Conservation (phyloP, 2,113 vertebrate species). For the Spilogale gracilis region DNA sequence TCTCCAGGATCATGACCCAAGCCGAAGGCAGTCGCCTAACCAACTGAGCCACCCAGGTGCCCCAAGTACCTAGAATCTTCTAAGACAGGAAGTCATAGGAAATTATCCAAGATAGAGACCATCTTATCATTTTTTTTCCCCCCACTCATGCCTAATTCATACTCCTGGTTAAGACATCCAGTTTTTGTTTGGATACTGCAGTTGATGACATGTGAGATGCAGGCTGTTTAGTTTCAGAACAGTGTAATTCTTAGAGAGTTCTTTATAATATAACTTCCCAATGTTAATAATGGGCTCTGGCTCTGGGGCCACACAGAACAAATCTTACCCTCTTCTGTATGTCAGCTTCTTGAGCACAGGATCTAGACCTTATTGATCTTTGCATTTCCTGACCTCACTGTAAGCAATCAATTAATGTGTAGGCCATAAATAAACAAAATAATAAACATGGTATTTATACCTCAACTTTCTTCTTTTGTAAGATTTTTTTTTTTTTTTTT, state of each 20-base stretch:
- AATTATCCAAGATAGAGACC: background rate
- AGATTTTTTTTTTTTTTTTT: too few relatives aligned
- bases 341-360: background rate
- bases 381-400: background rate
- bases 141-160: background rate
- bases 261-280: background rate
- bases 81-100: background rate
- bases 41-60: too few relatives aligned
- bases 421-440: background rate
- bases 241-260: conserved; percentile 18
- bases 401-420: background rate
- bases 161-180: background rate
- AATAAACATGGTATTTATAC: background rate
- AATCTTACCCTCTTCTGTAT: background rate
- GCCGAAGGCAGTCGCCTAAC: too few relatives aligned
- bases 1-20: too few relatives aligned
- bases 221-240: background rate
- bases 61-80: background rate
- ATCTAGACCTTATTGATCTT: background rate
- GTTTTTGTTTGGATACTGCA: background rate
- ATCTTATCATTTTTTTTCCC: background rate
- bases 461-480: background rate
- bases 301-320: background rate
- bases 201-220: background rate
- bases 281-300: background rate